Evolutionary conservation across 2,888 invertebrate species (phyloP).

Genomic region (Autographa pulchrina): DNA sequence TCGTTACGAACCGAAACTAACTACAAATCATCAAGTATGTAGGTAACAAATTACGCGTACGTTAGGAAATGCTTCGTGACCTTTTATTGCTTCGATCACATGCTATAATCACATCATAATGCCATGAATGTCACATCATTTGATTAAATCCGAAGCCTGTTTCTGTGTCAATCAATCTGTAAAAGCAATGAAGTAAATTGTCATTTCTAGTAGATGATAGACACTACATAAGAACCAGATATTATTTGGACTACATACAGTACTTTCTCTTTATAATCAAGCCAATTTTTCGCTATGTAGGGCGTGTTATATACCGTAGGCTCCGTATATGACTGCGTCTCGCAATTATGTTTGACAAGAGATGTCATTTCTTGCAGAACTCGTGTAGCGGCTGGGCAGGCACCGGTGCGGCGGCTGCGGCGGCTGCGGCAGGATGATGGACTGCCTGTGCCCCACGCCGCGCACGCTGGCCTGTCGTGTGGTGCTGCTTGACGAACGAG

Average conservation of each 20-base stretch:
- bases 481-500: slow-evolving; percentile 96
- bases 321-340: background rate
- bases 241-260: slow-evolving; percentile 4
- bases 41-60: slow-evolving; percentile 28
- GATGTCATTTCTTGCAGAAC: slow-evolving; percentile 60
- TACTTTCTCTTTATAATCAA: background rate
- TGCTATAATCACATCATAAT: slow-evolving; percentile 6
- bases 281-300: slow-evolving; percentile 4
- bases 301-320: slow-evolving; percentile 1
- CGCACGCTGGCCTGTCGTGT: slow-evolving; percentile 94
- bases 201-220: background rate
- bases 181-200: background rate
- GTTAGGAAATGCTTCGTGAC: slow-evolving; percentile 25
- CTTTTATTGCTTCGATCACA: slow-evolving; percentile 16
- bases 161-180: background rate
- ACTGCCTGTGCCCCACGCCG: slow-evolving; percentile 90
- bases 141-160: background rate
- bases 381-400: slow-evolving; percentile 59
- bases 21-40: slow-evolving; percentile 28
- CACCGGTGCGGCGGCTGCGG: slow-evolving; percentile 63
- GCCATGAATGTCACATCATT: slow-evolving; percentile 15
- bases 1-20: slow-evolving; percentile 47
- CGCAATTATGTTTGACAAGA: slow-evolving; percentile 29
- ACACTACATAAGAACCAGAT: background rate
- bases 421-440: slow-evolving; percentile 83